These are phyloP conservation scores for Macrotrachela quadricornifera DNA, from an alignment of 1,140 invertebrate species.

Conservation along the genomic window DNA sequence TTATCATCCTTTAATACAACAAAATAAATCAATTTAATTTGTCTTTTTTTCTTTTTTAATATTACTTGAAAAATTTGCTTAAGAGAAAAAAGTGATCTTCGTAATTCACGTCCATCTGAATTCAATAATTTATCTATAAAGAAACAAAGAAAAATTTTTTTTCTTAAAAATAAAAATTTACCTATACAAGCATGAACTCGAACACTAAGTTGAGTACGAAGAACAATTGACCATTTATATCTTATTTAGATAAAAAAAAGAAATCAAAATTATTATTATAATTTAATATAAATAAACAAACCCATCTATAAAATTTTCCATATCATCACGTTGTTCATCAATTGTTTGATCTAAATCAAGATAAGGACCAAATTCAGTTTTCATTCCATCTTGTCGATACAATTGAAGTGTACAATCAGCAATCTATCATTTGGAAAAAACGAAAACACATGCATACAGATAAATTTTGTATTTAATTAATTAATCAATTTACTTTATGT, in stretches of 20 bases:
- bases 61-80: conserved; percentile 83
- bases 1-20: conserved; percentile 44
- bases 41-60: neutral
- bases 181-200: conserved; percentile 91
- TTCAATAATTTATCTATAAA: conserved; percentile 72
- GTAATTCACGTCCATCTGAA: conserved; percentile 69
- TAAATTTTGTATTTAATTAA: too few relatives aligned
- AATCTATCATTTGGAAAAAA: conserved; percentile 39
- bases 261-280: neutral
- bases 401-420: conserved; percentile 84
- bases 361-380: conserved; percentile 62
- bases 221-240: conserved; percentile 46
- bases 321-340: conserved; percentile 77
- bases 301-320: conserved; percentile 78
- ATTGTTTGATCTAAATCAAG: conserved; percentile 80
- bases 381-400: conserved; percentile 50
- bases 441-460: too few relatives aligned
- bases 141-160: too few relatives aligned
- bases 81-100: conserved; percentile 78
- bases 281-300: conserved; percentile 38
- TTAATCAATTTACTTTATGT: too few relatives aligned
- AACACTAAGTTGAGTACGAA: conserved; percentile 82
- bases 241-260: too few relatives aligned
- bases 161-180: conserved; percentile 37
- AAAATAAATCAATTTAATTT: neutral